Evolutionary conservation across 2,888 invertebrate genomes (phyloP).

Genomic region (Drosophila peninsularis): DNA sequence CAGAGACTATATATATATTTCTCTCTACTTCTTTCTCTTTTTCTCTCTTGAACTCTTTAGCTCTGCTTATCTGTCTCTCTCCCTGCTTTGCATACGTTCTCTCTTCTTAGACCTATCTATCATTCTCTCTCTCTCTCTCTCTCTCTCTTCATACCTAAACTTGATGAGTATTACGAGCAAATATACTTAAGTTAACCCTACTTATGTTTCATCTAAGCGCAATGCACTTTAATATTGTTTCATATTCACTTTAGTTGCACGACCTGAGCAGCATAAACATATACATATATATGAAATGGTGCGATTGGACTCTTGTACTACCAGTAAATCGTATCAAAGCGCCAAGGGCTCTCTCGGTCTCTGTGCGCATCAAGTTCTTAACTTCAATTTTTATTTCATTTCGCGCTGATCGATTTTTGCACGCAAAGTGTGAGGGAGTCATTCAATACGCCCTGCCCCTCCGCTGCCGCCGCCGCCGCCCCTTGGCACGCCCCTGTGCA

Average conservation of each 20-base stretch:
- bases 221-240: neutral
- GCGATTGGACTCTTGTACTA: slow-evolving; percentile 11
- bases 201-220: neutral
- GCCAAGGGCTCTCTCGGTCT: slow-evolving; percentile 54
- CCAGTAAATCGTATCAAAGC: slow-evolving; percentile 45
- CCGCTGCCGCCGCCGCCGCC: neutral
- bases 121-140: no score
- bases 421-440: slow-evolving; percentile 78
- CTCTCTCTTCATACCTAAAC: no score
- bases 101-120: no score
- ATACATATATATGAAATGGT: neutral
- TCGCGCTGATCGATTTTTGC: slow-evolving; percentile 81
- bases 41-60: no score
- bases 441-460: slow-evolving; percentile 7
- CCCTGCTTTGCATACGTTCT: no score
- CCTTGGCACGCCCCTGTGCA: neutral
- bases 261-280: neutral
- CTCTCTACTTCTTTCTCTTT: no score
- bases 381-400: slow-evolving; percentile 74
- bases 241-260: neutral
- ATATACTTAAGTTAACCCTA: no score
- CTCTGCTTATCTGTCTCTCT: neutral
- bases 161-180: no score
- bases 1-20: no score
- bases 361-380: slow-evolving; percentile 47